Conservation (phyloP, 2,888 invertebrate genomes). For the Nineta flava region DNA sequence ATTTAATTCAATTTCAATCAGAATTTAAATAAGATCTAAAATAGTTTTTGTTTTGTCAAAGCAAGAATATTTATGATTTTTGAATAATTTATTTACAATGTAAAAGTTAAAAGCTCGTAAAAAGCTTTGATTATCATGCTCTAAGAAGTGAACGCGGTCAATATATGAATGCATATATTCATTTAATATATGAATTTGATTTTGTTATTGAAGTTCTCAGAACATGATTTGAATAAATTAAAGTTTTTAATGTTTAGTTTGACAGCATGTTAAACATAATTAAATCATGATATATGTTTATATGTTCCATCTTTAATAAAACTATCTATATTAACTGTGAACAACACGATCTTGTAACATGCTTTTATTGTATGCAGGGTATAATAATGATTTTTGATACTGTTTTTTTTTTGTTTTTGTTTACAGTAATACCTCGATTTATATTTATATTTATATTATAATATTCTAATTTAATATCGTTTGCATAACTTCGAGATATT, state of each 20-base stretch:
- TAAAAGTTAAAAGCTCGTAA: no score
- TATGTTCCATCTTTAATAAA: not conserved
- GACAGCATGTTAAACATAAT: slow-evolving; percentile 1
- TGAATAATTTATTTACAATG: no score
- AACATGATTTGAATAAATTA: not conserved
- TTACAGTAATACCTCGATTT: not conserved
- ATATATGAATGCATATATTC: no score
- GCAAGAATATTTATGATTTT: not conserved
- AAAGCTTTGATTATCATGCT: no score
- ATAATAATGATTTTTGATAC: not conserved
- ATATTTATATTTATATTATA: not conserved
- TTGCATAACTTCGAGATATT: no score
- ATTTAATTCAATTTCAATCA: not conserved
- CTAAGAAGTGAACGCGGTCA: no score
- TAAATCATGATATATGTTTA: not conserved
- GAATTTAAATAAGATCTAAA: not conserved
- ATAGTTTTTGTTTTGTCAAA: not conserved
- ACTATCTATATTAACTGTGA: not conserved
- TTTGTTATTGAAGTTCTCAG: not conserved
- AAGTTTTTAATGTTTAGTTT: not conserved
- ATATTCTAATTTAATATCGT: no score
- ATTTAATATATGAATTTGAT: no score
- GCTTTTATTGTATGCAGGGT: not conserved
- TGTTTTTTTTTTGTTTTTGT: not conserved
- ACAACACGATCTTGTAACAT: slow-evolving; percentile 1